A percentile compares a stretch with the other conserved stretches of the same genome.
These are phyloP conservation scores for Microcaecilia unicolor DNA, from an alignment of 2,797 vertebrate species.

Conservation along the genomic window DNA sequence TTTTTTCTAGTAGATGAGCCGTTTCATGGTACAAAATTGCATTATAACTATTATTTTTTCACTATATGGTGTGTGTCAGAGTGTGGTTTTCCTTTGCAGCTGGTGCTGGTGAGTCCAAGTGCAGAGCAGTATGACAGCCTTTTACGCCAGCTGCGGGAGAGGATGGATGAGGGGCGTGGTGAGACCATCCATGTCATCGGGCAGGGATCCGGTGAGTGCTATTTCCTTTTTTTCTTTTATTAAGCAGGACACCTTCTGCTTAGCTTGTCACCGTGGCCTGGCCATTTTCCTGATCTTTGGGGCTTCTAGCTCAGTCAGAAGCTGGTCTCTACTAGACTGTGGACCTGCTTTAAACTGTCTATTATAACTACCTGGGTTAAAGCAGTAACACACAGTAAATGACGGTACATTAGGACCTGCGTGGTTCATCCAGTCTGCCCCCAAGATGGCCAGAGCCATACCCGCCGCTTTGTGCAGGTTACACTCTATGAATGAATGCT, in stretches of 20 bases:
- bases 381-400: too few species aligned
- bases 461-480: too few species aligned
- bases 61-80: not conserved
- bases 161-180: slow-evolving; percentile 85
- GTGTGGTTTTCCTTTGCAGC: slow-evolving; percentile 51
- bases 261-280: not conserved
- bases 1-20: too few species aligned
- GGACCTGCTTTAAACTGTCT: too few species aligned
- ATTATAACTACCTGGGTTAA: too few species aligned
- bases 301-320: not conserved
- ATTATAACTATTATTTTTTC: too few species aligned
- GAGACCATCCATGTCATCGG: slow-evolving; percentile 93
- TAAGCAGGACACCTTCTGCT: not conserved
- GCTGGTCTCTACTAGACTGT: not conserved
- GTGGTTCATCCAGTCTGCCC: too few species aligned
- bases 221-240: not conserved
- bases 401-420: too few species aligned
- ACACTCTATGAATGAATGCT: too few species aligned
- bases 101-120: slow-evolving; percentile 85
- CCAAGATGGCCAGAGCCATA: too few species aligned
- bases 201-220: slow-evolving; percentile 83
- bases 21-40: too few species aligned
- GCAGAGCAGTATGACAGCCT: slow-evolving; percentile 88
- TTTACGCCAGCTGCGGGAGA: slow-evolving; percentile 74
- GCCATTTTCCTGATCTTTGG: too few species aligned